Percentiles rank a stretch among this genome's conserved stretches.
Conservation (phyloP, 2,888 invertebrate genomes). For the Salpingus planirostris region DNA sequence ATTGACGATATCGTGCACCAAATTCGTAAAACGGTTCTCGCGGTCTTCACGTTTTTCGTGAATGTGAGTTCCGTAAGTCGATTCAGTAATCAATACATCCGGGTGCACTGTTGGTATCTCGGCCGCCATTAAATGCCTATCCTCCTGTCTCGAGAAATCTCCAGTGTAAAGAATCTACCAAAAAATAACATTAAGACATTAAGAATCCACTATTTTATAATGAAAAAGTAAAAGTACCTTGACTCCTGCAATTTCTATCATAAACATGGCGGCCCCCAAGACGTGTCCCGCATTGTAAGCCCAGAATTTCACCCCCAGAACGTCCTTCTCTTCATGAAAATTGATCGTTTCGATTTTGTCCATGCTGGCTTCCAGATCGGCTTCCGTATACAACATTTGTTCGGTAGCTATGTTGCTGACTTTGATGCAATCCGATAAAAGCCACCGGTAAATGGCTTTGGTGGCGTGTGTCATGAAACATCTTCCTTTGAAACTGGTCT, state of each 20-base stretch:
- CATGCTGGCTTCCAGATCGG: conserved; percentile 95
- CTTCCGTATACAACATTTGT: conserved; percentile 95
- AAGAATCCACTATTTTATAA: conserved; percentile 6
- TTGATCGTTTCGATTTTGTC: conserved; percentile 98
- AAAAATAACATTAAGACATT: conserved; percentile 32
- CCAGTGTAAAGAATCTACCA: conserved; percentile 94
- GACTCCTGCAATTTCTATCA: conserved; percentile 99
- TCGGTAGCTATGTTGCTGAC: conserved; percentile 96
- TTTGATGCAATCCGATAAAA: conserved; percentile 98
- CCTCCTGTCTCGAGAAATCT: conserved; percentile 97
- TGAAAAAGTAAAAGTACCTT: conserved; percentile 48
- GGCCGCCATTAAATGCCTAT: conserved; percentile 98
- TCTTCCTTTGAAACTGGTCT: conserved; percentile 93
- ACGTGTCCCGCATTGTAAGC: conserved; percentile 99
- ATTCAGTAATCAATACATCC: conserved; percentile 95
- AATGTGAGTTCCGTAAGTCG: conserved; percentile 98
- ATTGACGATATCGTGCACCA: conserved; percentile 92
- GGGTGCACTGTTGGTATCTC: conserved; percentile 95
- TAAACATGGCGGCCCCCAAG: conserved; percentile 99
- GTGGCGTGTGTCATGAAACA: conserved; percentile 99
- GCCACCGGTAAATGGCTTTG: conserved; percentile 98
- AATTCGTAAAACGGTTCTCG: conserved; percentile 84
- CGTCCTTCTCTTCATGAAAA: conserved; percentile 96
- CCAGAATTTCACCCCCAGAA: conserved; percentile 95
- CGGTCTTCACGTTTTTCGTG: conserved; percentile 97